Evolutionary conservation across 2,888 invertebrate species (phyloP).

Genomic region (Alentia gelatinosa): DNA sequence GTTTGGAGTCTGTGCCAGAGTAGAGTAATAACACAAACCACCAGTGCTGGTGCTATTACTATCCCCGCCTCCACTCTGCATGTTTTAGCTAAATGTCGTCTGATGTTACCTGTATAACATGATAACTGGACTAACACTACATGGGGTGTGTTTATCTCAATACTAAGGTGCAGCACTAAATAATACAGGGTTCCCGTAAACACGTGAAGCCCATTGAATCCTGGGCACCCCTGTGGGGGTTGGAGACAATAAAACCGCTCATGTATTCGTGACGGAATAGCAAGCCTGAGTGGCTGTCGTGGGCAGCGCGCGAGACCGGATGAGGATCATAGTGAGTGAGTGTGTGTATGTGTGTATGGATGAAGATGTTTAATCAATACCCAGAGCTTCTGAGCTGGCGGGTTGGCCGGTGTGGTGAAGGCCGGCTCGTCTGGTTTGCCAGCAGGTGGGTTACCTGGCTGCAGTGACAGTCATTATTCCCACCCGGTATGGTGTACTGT

Average conservation of each 20-base stretch:
- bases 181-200: too few relatives aligned
- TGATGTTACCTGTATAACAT: too few relatives aligned
- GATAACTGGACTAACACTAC: too few relatives aligned
- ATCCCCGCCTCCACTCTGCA: too few relatives aligned
- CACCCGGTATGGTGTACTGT: neutral
- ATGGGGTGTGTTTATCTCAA: too few relatives aligned
- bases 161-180: too few relatives aligned
- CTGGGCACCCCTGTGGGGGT: neutral
- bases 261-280: neutral
- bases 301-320: neutral
- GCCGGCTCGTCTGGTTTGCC: neutral
- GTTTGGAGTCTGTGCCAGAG: neutral
- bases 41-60: too few relatives aligned
- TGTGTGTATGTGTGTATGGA: neutral
- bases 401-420: neutral
- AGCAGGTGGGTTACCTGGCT: neutral
- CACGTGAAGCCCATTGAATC: neutral
- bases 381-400: neutral
- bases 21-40: neutral
- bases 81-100: too few relatives aligned
- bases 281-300: neutral
- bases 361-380: neutral
- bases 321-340: neutral
- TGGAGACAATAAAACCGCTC: neutral
- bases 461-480: slow-evolving; percentile 10